These are phyloP conservation scores for Gallinago media DNA, from an alignment of 2,113 vertebrate species.

Conservation along the genomic window DNA sequence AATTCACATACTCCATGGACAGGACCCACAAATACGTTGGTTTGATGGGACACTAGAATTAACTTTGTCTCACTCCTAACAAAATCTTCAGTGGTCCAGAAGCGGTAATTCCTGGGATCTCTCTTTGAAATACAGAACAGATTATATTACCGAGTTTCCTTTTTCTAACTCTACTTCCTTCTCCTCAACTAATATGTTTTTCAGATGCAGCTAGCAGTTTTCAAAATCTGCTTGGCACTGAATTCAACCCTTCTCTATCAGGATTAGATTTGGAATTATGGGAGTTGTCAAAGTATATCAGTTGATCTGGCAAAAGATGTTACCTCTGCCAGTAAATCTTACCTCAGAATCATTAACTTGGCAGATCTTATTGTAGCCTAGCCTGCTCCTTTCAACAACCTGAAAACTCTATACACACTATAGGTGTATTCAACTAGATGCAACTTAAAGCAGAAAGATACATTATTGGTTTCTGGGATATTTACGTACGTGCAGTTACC, in stretches of 20 bases:
- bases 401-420: not conserved
- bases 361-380: not conserved
- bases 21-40: not conserved
- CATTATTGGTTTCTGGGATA: not conserved
- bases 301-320: not conserved
- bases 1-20: not conserved
- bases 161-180: not conserved
- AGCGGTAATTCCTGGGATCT: not conserved
- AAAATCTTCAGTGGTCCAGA: not conserved
- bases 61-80: not conserved
- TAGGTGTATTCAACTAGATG: not conserved
- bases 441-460: not conserved
- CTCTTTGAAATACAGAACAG: not conserved
- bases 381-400: not conserved
- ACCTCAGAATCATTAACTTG: not conserved
- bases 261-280: not conserved
- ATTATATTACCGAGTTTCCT: not conserved
- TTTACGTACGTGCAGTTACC: not conserved
- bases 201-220: not conserved
- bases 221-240: not conserved
- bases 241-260: not conserved
- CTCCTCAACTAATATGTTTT: not conserved
- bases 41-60: not conserved
- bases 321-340: not conserved
- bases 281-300: not conserved